Conservation (phyloP, 2,888 invertebrate species). For the Parnassius smintheus region DNA sequence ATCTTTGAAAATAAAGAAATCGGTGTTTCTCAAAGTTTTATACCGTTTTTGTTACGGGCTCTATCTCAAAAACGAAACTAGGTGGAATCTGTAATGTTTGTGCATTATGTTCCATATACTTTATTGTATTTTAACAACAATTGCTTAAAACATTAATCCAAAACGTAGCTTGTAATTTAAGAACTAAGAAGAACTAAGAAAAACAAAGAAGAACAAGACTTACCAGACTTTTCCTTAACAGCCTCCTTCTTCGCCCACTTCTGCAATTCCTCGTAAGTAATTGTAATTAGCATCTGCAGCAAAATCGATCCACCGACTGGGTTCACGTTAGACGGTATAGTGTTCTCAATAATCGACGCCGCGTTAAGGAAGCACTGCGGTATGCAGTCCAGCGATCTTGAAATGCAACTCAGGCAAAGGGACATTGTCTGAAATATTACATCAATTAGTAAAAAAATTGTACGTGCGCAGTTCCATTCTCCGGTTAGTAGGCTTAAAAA, state of each 20-base stretch:
- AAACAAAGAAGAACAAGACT: not conserved
- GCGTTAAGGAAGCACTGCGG: conserved; percentile 82
- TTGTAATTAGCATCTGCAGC: conserved; percentile 86
- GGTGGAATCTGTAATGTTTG: no score
- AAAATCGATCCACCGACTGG: conserved; percentile 87
- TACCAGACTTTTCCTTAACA: conserved; percentile 54
- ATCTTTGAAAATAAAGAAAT: no score
- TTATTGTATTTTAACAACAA: no score
- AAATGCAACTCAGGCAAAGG: conserved; percentile 85
- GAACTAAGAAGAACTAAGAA: no score
- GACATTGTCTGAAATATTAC: conserved; percentile 82
- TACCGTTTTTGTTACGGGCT: no score
- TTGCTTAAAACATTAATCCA: no score
- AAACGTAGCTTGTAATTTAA: no score
- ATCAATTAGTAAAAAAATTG: not conserved
- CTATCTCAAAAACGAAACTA: no score
- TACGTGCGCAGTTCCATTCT: not conserved
- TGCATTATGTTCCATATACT: no score
- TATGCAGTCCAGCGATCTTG: conserved; percentile 85
- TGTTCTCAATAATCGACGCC: conserved; percentile 83
- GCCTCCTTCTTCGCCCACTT: conserved; percentile 71
- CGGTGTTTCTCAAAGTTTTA: no score
- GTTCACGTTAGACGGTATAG: conserved; percentile 85
- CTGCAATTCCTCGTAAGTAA: conserved; percentile 84
- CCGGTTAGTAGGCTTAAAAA: no score